A percentile compares a stretch with the other conserved stretches of the same genome.
These are phyloP conservation scores for Diarsia brunnea DNA, from an alignment of 2,888 invertebrate genomes.

Conservation along the genomic window DNA sequence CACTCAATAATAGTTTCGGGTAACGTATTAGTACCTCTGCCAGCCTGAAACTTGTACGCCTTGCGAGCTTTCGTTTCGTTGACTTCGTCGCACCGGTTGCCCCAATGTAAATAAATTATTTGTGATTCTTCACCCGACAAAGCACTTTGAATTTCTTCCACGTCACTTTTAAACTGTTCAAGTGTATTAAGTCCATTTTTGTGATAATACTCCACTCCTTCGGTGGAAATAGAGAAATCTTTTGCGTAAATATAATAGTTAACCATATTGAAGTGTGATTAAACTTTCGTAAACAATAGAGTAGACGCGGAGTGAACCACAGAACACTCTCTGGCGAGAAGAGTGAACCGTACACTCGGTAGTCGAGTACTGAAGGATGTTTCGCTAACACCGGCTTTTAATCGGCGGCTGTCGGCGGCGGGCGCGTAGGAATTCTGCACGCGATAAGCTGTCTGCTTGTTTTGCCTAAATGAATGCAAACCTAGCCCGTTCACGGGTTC, in stretches of 20 bases:
- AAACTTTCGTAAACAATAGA: background rate
- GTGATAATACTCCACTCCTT: slow-evolving; percentile 19
- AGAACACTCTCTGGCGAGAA: background rate
- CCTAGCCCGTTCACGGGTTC: background rate
- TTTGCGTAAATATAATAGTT: slow-evolving; percentile 40
- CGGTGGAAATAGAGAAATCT: slow-evolving; percentile 27
- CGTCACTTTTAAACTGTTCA: slow-evolving; percentile 29
- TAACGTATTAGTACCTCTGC: slow-evolving; percentile 9
- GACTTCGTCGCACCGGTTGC: slow-evolving; percentile 16
- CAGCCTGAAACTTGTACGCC: background rate
- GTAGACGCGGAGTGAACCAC: background rate
- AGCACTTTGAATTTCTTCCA: slow-evolving; percentile 20
- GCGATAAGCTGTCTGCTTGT: background rate
- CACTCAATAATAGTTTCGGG: slow-evolving; percentile 41
- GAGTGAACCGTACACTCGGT: background rate
- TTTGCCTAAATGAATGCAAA: background rate
- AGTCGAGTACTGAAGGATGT: background rate
- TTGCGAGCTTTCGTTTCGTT: slow-evolving; percentile 14
- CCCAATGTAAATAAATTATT: slow-evolving; percentile 40
- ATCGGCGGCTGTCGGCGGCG: too few species aligned
- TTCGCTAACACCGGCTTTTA: background rate
- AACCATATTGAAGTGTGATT: slow-evolving; percentile 22
- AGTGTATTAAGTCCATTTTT: slow-evolving; percentile 18
- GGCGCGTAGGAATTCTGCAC: background rate
- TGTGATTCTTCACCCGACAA: slow-evolving; percentile 8